Evolutionary conservation across 2,113 vertebrate species (phyloP).

Genomic region (Chloropsis hardwickii): DNA sequence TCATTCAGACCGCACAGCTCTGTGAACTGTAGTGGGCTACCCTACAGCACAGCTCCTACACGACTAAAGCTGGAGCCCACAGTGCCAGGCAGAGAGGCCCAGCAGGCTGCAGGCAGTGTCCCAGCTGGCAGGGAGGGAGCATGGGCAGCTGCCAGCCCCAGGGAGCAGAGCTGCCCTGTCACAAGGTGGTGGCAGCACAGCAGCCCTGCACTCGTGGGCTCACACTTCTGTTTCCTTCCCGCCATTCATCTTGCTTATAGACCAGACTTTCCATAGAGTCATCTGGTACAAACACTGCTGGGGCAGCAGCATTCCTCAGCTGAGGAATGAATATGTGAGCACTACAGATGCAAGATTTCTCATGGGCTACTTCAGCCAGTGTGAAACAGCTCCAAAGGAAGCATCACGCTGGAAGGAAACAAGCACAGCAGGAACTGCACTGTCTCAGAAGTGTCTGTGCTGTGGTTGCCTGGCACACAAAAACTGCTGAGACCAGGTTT

Average conservation of each 20-base stretch:
- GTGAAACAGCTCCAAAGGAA: not conserved
- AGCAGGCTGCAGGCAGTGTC: not conserved
- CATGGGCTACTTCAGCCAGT: not conserved
- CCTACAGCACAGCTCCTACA: not conserved
- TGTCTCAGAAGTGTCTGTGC: not conserved
- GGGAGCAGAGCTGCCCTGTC: not conserved
- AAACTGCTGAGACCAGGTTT: not conserved
- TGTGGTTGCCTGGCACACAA: not conserved
- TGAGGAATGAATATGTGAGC: not conserved
- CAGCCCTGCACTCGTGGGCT: not conserved
- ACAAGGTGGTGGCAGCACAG: not conserved
- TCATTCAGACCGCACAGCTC: not conserved
- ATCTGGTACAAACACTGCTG: not conserved
- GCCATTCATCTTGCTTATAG: not conserved
- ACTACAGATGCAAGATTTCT: not conserved
- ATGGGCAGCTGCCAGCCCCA: not conserved
- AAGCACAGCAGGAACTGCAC: not conserved
- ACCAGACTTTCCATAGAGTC: not conserved
- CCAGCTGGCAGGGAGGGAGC: not conserved
- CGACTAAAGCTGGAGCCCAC: accelerated
- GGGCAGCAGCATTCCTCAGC: not conserved
- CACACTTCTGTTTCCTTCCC: not conserved
- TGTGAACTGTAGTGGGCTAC: not conserved
- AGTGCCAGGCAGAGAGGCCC: not conserved
- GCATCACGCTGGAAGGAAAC: not conserved